These are phyloP conservation scores for Erebia epiphron DNA, from an alignment of 2,888 invertebrate genomes.

Conservation along the genomic window DNA sequence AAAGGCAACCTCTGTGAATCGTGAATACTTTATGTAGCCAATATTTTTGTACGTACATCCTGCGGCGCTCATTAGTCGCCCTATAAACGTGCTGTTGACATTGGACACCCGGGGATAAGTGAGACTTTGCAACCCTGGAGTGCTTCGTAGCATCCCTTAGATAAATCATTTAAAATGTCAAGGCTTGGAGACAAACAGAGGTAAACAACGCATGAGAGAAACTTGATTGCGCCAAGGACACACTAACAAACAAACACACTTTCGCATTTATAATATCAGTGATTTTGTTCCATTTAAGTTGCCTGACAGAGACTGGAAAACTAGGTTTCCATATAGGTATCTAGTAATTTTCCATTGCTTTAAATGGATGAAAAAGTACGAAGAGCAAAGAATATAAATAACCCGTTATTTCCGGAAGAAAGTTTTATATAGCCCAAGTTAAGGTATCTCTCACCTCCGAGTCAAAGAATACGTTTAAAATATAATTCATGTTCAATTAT, in stretches of 20 bases:
- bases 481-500: constrained; percentile 64
- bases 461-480: constrained; percentile 37
- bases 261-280: no score
- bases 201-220: no score
- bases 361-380: no score
- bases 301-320: no score
- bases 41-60: constrained; percentile 29
- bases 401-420: background rate
- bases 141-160: background rate
- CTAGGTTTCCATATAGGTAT: no score
- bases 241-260: no score
- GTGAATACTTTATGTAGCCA: constrained; percentile 29
- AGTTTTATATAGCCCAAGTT: constrained; percentile 17
- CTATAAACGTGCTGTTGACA: constrained; percentile 26
- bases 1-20: constrained; percentile 23
- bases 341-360: background rate
- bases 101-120: constrained; percentile 22
- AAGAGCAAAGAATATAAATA: constrained; percentile 4
- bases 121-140: constrained; percentile 12
- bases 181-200: no score
- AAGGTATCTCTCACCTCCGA: constrained; percentile 25
- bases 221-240: no score
- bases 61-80: constrained; percentile 28
- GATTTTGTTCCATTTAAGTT: no score
- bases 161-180: background rate